These are phyloP conservation scores for Papilio helenus DNA, from an alignment of 1,140 invertebrate genomes.

Conservation along the genomic window DNA sequence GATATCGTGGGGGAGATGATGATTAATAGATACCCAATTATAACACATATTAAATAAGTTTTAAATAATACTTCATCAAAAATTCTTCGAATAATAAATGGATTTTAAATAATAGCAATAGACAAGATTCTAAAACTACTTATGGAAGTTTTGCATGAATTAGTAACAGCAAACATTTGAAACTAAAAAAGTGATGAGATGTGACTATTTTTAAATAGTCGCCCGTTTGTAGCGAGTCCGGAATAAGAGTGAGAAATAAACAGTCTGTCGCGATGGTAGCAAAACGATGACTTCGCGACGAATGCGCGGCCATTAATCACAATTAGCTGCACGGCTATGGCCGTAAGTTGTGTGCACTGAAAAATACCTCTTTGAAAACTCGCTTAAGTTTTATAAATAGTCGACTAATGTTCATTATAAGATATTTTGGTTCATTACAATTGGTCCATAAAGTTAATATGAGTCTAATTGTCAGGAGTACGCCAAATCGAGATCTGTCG, in stretches of 20 bases:
- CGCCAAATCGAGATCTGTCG: too few relatives aligned
- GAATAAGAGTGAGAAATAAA: slow-evolving; percentile 61
- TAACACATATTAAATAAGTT: too few relatives aligned
- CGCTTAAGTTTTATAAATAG: background rate
- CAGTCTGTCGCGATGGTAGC: slow-evolving; percentile 53
- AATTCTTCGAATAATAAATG: too few relatives aligned
- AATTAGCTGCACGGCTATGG: slow-evolving; percentile 57
- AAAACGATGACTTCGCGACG: slow-evolving; percentile 63
- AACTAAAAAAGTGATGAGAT: background rate
- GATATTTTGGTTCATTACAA: too few relatives aligned
- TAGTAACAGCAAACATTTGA: background rate
- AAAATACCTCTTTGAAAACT: slow-evolving; percentile 4
- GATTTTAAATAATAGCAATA: background rate
- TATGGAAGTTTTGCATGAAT: background rate
- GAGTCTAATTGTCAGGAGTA: too few relatives aligned
- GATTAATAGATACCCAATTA: too few relatives aligned
- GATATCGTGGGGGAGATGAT: too few relatives aligned
- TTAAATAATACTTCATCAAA: too few relatives aligned
- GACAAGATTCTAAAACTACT: too few relatives aligned
- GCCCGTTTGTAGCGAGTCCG: slow-evolving; percentile 44
- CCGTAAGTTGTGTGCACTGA: slow-evolving; percentile 13
- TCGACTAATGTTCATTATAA: background rate
- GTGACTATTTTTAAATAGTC: slow-evolving; percentile 42
- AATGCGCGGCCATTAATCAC: slow-evolving; percentile 59
- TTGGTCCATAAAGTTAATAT: background rate